Evolutionary conservation across 2,797 vertebrate genomes (phyloP).

Genomic region (Peromyscus attwateri): DNA sequence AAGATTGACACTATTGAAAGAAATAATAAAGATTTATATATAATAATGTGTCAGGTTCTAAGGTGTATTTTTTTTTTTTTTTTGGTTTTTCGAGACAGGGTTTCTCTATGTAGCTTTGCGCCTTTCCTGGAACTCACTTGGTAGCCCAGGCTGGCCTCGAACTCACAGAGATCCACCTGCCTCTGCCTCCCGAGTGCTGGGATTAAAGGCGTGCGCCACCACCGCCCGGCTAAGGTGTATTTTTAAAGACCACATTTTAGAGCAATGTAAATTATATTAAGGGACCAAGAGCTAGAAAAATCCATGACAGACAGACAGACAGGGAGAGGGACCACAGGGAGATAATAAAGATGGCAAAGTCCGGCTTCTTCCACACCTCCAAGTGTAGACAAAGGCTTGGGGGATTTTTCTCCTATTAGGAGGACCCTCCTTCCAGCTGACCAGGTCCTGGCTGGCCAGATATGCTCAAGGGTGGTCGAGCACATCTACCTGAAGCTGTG

Average conservation of each 20-base stretch:
- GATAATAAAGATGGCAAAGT: neutral
- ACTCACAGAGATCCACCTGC: too few species aligned
- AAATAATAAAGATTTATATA: slow-evolving; percentile 15
- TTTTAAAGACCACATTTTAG: slow-evolving; percentile 50
- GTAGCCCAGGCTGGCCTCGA: too few species aligned
- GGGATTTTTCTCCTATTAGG: neutral
- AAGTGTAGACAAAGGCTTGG: neutral
- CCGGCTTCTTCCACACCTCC: neutral
- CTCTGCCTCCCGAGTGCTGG: too few species aligned
- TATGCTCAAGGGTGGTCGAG: neutral
- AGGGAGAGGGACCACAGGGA: too few species aligned
- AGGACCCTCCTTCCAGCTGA: neutral
- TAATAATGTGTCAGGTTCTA: slow-evolving; percentile 8
- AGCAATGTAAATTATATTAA: slow-evolving; percentile 17
- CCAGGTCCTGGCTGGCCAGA: neutral
- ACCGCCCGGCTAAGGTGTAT: neutral
- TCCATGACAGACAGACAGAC: neutral
- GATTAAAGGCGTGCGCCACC: too few species aligned
- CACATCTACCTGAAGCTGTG: neutral
- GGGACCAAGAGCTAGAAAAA: neutral
- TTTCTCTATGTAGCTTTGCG: too few species aligned
- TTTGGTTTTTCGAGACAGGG: too few species aligned
- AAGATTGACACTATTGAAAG: slow-evolving; percentile 41
- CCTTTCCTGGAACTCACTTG: too few species aligned
- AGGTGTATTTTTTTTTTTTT: slow-evolving; percentile 20